phyloP scores from a whole-genome alignment of 92 coral and sea anemone genomes.

The Ricordea florida region DNA sequence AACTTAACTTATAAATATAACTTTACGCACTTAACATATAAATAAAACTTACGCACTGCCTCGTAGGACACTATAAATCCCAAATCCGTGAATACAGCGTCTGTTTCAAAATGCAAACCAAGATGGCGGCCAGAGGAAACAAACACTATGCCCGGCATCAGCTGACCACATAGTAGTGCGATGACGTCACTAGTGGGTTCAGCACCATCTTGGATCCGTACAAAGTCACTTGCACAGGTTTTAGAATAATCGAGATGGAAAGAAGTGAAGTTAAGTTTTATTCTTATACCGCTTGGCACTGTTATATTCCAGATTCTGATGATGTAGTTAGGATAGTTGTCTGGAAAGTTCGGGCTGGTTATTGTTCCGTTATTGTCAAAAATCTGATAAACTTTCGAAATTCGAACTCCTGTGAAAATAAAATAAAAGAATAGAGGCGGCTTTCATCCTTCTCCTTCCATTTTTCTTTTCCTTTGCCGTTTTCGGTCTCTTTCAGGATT shows the following conservation, averaged over 20 bases:
- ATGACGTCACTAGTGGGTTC: slow-evolving; percentile 8
- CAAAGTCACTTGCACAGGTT: neutral
- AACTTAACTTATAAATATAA: neutral
- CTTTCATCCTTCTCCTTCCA: no score
- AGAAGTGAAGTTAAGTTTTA: slow-evolving; percentile 30
- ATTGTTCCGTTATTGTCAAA: slow-evolving; percentile 30
- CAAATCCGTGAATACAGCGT: neutral
- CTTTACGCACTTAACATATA: neutral
- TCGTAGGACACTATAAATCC: slow-evolving; percentile 16
- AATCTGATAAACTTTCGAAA: neutral
- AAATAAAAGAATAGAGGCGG: neutral
- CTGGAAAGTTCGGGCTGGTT: slow-evolving; percentile 77
- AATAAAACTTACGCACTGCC: slow-evolving; percentile 1
- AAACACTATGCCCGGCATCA: neutral
- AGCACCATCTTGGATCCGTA: slow-evolving; percentile 20
- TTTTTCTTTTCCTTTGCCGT: no score
- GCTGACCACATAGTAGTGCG: slow-evolving; percentile 20
- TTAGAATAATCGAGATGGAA: neutral
- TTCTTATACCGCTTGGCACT: slow-evolving; percentile 42
- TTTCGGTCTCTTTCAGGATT: no score
- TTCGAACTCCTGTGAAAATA: neutral
- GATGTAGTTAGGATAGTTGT: slow-evolving; percentile 42
- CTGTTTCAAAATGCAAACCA: slow-evolving; percentile 7
- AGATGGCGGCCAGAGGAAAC: slow-evolving; percentile 19
- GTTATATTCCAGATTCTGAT: slow-evolving; percentile 70